Conservation (phyloP, 2,888 invertebrate genomes). For the Metalampra italica region DNA sequence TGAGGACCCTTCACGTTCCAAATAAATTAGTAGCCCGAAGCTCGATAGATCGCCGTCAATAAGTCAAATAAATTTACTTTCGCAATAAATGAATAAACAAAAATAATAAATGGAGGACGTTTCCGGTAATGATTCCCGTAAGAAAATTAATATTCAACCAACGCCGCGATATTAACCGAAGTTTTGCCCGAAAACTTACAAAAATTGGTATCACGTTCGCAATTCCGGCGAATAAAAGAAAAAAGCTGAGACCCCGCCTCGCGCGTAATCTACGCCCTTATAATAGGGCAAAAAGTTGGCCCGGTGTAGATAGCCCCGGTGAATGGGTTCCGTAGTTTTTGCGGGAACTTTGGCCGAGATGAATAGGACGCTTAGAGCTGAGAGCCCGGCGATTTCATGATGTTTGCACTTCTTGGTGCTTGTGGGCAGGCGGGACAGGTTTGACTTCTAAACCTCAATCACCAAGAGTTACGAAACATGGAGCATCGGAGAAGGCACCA, state of each 20-base stretch:
- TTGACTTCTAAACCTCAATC: too few species aligned
- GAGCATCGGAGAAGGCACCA: too few species aligned
- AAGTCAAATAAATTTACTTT: too few species aligned
- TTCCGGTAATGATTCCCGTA: background rate
- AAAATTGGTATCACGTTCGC: constrained; percentile 17
- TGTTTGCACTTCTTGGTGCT: constrained; percentile 28
- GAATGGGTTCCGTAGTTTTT: constrained; percentile 35
- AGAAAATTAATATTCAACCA: constrained; percentile 13
- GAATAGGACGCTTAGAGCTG: constrained; percentile 30
- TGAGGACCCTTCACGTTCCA: too few species aligned
- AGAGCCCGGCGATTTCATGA: constrained; percentile 23
- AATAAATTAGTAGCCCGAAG: too few species aligned
- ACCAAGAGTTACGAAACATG: too few species aligned
- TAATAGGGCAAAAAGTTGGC: constrained; percentile 38
- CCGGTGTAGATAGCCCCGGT: constrained; percentile 23
- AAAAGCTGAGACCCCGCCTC: constrained; percentile 7
- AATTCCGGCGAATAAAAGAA: constrained; percentile 9
- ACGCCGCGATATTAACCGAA: constrained; percentile 7
- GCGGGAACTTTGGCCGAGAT: constrained; percentile 30
- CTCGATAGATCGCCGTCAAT: background rate
- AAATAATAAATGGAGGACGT: too few species aligned
- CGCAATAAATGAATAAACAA: too few species aligned
- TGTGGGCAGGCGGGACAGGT: background rate
- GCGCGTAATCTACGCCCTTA: constrained; percentile 31
- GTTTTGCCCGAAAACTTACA: constrained; percentile 7